These are phyloP conservation scores for Drosophila teissieri DNA, from an alignment of 1,140 invertebrate species.

Conservation along the genomic window DNA sequence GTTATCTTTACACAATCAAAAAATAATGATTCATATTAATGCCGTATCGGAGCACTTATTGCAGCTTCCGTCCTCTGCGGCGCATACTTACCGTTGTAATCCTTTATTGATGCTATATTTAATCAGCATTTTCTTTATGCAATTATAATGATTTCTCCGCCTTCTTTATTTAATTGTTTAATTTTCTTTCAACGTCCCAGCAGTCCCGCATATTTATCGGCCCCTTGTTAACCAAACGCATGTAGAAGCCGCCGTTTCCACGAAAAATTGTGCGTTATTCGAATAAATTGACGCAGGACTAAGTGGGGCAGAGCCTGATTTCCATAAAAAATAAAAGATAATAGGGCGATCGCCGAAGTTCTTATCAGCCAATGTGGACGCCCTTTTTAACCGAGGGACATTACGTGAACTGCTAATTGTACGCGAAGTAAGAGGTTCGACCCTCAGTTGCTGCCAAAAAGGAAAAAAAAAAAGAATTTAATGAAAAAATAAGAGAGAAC, in stretches of 20 bases:
- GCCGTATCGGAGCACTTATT: slow-evolving; percentile 23
- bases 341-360: slow-evolving; percentile 7
- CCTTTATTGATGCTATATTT: slow-evolving; percentile 30
- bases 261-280: slow-evolving; percentile 49
- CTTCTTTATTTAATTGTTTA: slow-evolving; percentile 69
- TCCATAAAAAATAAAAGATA: slow-evolving; percentile 62
- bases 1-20: slow-evolving; percentile 29
- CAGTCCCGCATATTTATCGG: slow-evolving; percentile 6
- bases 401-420: slow-evolving; percentile 74
- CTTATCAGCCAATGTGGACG: slow-evolving; percentile 66
- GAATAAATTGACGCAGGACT: slow-evolving; percentile 25
- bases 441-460: no score
- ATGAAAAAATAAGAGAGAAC: no score
- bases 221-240: slow-evolving; percentile 49
- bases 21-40: slow-evolving; percentile 46
- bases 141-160: slow-evolving; percentile 45
- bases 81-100: slow-evolving; percentile 20
- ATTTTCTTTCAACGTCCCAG: slow-evolving; percentile 67
- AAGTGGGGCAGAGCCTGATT: slow-evolving; percentile 10
- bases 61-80: slow-evolving; percentile 11
- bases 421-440: slow-evolving; percentile 9
- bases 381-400: slow-evolving; percentile 66
- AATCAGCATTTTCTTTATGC: slow-evolving; percentile 39
- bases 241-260: slow-evolving; percentile 13
- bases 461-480: no score